Conservation (phyloP, 2,888 invertebrate species). For the Rhogogaster chlorosoma region DNA sequence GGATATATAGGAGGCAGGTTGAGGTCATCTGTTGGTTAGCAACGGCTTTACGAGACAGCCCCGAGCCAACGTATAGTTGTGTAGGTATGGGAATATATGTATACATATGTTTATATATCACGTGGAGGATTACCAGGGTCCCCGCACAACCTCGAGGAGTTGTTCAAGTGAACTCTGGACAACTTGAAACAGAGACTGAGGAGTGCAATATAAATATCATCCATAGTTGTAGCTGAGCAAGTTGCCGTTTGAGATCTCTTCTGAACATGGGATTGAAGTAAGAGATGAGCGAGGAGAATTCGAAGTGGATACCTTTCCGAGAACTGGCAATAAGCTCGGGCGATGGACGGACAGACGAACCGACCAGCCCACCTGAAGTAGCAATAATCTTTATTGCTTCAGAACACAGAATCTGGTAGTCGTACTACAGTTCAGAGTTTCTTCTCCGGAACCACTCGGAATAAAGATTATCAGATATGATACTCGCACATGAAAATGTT, state of each 20-base stretch:
- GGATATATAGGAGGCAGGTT: conserved; percentile 19
- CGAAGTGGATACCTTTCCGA: conserved; percentile 31
- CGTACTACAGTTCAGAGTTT: conserved; percentile 26
- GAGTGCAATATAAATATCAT: conserved; percentile 55
- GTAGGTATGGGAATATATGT: conserved; percentile 28
- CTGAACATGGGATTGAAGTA: conserved; percentile 30
- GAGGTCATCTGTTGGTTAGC: conserved; percentile 45
- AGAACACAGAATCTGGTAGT: conserved; percentile 53
- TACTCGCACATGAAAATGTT: background rate
- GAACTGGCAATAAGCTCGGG: conserved; percentile 65
- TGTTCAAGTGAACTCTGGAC: conserved; percentile 50
- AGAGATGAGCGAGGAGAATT: conserved; percentile 15
- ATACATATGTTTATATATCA: background rate
- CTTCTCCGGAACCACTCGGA: conserved; percentile 25
- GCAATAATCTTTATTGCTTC: conserved; percentile 71
- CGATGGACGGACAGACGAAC: conserved; percentile 16
- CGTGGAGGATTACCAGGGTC: conserved; percentile 2
- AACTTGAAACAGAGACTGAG: conserved; percentile 48
- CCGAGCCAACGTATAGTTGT: background rate
- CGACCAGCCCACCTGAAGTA: conserved; percentile 66
- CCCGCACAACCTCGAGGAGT: conserved; percentile 37
- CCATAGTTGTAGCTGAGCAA: conserved; percentile 37
- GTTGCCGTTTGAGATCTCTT: conserved; percentile 43
- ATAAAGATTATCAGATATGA: conserved; percentile 34
- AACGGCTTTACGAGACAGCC: conserved; percentile 30